phyloP scores from a whole-genome alignment of 1,140 invertebrate genomes.

The Mizuhopecten yessoensis region DNA sequence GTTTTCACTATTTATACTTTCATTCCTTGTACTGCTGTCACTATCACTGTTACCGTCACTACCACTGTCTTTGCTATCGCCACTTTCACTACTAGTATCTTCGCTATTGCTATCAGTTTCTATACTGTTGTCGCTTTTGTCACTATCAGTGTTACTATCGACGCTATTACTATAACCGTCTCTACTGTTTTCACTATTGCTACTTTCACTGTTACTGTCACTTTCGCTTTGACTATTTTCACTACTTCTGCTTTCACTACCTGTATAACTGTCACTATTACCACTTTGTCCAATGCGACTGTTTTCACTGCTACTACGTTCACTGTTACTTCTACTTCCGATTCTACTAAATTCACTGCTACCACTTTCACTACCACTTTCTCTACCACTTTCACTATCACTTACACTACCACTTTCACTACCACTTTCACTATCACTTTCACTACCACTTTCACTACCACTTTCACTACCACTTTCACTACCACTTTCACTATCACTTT shows the following conservation, averaged over 20 bases:
- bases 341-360: slow-evolving; percentile 44
- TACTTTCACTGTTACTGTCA: slow-evolving; percentile 48
- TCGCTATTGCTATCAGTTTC: slow-evolving; percentile 49
- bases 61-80: slow-evolving; percentile 49
- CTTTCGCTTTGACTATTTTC: slow-evolving; percentile 46
- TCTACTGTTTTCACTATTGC: slow-evolving; percentile 50
- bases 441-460: slow-evolving; percentile 52
- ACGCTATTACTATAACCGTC: slow-evolving; percentile 51
- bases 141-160: slow-evolving; percentile 50
- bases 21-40: no score
- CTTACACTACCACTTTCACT: slow-evolving; percentile 50
- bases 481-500: slow-evolving; percentile 52
- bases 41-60: slow-evolving; percentile 45
- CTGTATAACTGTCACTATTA: slow-evolving; percentile 53
- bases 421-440: slow-evolving; percentile 36
- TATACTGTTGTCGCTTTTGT: slow-evolving; percentile 46
- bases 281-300: slow-evolving; percentile 52
- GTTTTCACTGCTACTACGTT: slow-evolving; percentile 51
- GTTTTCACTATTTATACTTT: no score
- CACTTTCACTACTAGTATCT: slow-evolving; percentile 54
- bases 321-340: slow-evolving; percentile 54
- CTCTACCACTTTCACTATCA: slow-evolving; percentile 51
- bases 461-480: slow-evolving; percentile 22
- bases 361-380: slow-evolving; percentile 52
- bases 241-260: slow-evolving; percentile 51